Base-by-base conservation (phyloP, 2,888 invertebrate genomes). In the Pristionchus exspectatus region DNA sequence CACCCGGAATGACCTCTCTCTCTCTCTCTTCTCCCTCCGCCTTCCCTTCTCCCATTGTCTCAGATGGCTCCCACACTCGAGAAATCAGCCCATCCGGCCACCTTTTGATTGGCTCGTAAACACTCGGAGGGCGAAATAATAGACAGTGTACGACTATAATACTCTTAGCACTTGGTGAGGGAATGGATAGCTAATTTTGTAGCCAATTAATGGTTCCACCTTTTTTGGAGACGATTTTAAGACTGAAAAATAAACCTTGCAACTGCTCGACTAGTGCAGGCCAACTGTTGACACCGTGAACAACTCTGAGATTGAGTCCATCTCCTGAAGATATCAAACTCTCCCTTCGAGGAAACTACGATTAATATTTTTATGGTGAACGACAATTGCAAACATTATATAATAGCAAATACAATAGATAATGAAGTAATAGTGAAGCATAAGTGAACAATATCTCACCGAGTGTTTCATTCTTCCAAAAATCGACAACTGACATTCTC, bases 401-500 rank as follows among this genome's bases (percentile, higher is more conserved):
- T 0, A 50, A 50, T 50, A 50, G 44, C 44, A 9, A 9, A 50
- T 50, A 9, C 44, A 50, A 50, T 50, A 50, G n/a, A 63, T 63
- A n/a, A 63, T n/a, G 21, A n/a, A 56, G 56, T 21, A 56, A 16
- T 21, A 21, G 4, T 56, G 56, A 56, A 21, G 18, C 56, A 56
- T 56, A 56, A 21, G 0, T 56, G 56, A 74, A 66, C 24, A 30
- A 30, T 74, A 24, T 44, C 81, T 50, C 12, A 81, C 81, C 84
- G 59, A 91, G 90, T 59, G 93, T 93, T 81, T 93, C 93, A 85
- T 93, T 92, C 88, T 93, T 92, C 93, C 93, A 93, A 74, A 92
- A 93, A 69, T 93, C 93, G 66, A 93, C 92, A 1, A 93, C 93
- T 0, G 93, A 93, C 93, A 93, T 93, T 54, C 93, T 90, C 9